Base-by-base conservation (phyloP, 2,888 invertebrate genomes). In the Archaeoteleia sp. region DNA sequence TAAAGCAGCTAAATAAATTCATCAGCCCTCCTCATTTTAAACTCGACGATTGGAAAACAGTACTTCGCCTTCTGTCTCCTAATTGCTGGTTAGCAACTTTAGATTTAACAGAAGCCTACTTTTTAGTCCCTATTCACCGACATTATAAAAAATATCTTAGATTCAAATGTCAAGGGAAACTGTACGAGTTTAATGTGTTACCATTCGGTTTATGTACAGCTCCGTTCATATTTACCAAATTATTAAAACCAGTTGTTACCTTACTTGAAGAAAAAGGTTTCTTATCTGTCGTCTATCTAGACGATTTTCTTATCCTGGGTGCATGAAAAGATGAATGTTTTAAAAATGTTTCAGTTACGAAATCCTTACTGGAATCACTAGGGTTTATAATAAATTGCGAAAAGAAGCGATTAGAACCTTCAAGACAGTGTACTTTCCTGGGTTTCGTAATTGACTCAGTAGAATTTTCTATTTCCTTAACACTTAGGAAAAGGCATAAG, bases 291-390 rank as follows among this genome's bases (percentile, higher is more conserved):
- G 20, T 5, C 3, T 70, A 68, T 34, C 40, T 69, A 13, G 68
- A 72, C 23, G 72, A 72, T 58, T 43, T 66, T 32, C 29, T 70
- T 2, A 10, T 62, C 2, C 9, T 67, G 4, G 54, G 45, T 0
- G 12, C 58, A n/a, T 35, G 57, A 6, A n/a, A 13, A 6, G n/a
- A 6, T 10, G 29, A 53, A 14, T 65, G 45, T 13, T 4, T 2
- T 14, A 27, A 29, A 27, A 65, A 65, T 42, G 4, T 58, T 9
- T 7, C 9, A 9, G 29, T 7, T 17, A 69, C 61, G 0, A 39
- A 7, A 39, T 10, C 1, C 1, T 29, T 61, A 14, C 67, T 61
- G 0, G 34, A 7, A 39, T 10, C 1, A 1, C 23, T 61, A 14
- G 61, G 70, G 0, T 66, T 70, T 15, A 27, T 57, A 9, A 43